These are phyloP conservation scores for Galeopsomyia nigrocyanea DNA, from an alignment of 2,888 invertebrate genomes.

Conservation along the genomic window DNA sequence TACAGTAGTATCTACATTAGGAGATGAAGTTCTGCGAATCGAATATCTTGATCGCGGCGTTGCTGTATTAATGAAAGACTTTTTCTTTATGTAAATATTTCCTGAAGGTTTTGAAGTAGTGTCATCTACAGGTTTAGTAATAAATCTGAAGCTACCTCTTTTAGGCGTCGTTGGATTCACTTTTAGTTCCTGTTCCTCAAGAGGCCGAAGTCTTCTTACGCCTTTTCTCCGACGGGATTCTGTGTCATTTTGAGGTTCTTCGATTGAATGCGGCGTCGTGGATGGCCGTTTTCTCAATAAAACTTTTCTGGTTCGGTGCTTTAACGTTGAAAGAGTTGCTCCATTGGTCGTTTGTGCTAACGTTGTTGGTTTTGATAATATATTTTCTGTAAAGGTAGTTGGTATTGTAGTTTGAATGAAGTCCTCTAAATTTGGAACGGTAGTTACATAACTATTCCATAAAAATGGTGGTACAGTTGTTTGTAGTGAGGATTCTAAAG, in stretches of 20 bases:
- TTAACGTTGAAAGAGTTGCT: conserved; percentile 4
- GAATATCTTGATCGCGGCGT: conserved; percentile 26
- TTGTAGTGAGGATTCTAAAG: conserved; percentile 35
- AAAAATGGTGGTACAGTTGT: conserved; percentile 41
- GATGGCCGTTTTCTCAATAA: conserved; percentile 54
- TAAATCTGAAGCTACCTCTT: conserved; percentile 25
- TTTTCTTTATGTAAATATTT: neutral
- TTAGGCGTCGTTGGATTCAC: conserved; percentile 29
- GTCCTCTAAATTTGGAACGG: conserved; percentile 15
- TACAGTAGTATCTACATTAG: neutral
- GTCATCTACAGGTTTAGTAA: conserved; percentile 36
- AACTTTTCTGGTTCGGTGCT: conserved; percentile 51
- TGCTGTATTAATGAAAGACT: neutral
- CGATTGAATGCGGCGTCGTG: conserved; percentile 38
- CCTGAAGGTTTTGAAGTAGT: conserved; percentile 5
- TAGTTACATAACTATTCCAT: conserved; percentile 22
- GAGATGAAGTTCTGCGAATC: conserved; percentile 29
- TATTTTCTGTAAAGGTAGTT: conserved; percentile 25
- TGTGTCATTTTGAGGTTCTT: conserved; percentile 28
- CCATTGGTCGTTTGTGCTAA: neutral
- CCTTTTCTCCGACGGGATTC: conserved; percentile 57
- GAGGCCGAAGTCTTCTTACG: conserved; percentile 57
- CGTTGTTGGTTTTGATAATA: conserved; percentile 8
- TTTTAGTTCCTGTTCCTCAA: conserved; percentile 39
- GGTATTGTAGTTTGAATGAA: conserved; percentile 33